Conservation (phyloP, 2,797 vertebrate species). For the Syngnathus rostellatus region DNA sequence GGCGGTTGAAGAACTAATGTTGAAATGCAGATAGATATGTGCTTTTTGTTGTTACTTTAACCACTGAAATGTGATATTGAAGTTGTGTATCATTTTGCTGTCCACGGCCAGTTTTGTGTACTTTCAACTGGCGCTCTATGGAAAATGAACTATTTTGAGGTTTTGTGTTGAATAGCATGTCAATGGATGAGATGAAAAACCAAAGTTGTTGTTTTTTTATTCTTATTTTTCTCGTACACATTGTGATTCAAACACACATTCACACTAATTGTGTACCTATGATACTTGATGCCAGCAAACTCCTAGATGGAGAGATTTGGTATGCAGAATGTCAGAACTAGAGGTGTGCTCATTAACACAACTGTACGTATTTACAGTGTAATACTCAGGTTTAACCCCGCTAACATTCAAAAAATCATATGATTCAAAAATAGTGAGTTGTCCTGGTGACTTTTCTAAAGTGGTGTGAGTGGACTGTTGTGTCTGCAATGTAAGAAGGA, state of each 20-base stretch:
- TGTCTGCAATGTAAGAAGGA: conserved; percentile 58
- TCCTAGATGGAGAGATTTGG: conserved; percentile 3
- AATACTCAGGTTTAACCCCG: conserved; percentile 62
- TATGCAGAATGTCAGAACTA: conserved; percentile 19
- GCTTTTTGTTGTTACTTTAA: not conserved
- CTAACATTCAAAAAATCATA: conserved; percentile 47
- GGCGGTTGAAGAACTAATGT: not conserved
- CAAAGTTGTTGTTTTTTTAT: conserved; percentile 36
- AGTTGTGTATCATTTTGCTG: not conserved
- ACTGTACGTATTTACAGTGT: conserved; percentile 39
- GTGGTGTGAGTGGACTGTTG: conserved; percentile 43
- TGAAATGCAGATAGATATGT: not conserved
- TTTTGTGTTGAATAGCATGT: conserved; percentile 5
- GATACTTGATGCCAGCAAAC: conserved; percentile 16
- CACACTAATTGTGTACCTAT: conserved; percentile 17
- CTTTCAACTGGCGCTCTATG: not conserved
- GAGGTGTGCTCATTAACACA: conserved; percentile 26
- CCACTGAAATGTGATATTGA: not conserved
- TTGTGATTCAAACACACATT: conserved; percentile 7
- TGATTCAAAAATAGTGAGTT: conserved; percentile 44
- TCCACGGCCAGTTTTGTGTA: not conserved
- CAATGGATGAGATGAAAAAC: conserved; percentile 30
- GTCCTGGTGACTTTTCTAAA: conserved; percentile 51
- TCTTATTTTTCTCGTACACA: conserved; percentile 25
- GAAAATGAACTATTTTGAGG: not conserved